Conservation (phyloP, 2,113 vertebrate genomes). For the Taurulus bubalis region DNA sequence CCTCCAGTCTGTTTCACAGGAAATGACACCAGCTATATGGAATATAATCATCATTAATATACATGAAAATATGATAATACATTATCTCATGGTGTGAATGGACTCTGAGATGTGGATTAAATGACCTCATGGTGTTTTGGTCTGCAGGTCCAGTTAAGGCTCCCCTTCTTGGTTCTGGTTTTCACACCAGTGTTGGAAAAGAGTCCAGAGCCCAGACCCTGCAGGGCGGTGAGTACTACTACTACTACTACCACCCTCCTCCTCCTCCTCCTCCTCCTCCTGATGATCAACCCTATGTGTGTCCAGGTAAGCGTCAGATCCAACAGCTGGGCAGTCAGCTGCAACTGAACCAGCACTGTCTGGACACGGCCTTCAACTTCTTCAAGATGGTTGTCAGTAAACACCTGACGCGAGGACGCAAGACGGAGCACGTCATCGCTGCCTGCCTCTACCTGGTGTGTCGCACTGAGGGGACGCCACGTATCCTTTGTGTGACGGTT, state of each 20-base stretch:
- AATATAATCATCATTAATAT: too few relatives aligned
- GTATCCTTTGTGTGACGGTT: conserved; percentile 85
- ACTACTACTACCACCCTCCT: conserved; percentile 86
- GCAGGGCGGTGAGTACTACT: conserved; percentile 93
- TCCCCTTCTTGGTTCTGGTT: conserved; percentile 90
- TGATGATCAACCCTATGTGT: conserved; percentile 9
- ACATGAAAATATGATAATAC: too few relatives aligned
- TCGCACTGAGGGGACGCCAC: conserved; percentile 95
- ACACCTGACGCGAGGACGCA: conserved; percentile 92
- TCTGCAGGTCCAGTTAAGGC: conserved; percentile 90
- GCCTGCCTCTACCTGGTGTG: conserved; percentile 98
- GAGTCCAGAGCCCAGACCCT: conserved; percentile 95
- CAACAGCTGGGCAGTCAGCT: conserved; percentile 95
- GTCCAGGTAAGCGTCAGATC: conserved; percentile 92
- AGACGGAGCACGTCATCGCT: conserved; percentile 93
- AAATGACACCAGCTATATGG: too few relatives aligned
- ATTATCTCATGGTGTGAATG: too few relatives aligned
- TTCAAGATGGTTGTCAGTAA: conserved; percentile 99
- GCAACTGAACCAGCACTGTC: conserved; percentile 96
- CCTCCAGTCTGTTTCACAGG: too few relatives aligned
- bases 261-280: conserved; percentile 52
- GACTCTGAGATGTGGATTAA: neutral
- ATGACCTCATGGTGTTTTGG: conserved; percentile 4
- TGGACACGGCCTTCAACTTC: conserved; percentile 98
- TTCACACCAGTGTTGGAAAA: conserved; percentile 94